Conservation (phyloP, 2,113 vertebrate genomes). For the Nothobranchius furzeri region DNA sequence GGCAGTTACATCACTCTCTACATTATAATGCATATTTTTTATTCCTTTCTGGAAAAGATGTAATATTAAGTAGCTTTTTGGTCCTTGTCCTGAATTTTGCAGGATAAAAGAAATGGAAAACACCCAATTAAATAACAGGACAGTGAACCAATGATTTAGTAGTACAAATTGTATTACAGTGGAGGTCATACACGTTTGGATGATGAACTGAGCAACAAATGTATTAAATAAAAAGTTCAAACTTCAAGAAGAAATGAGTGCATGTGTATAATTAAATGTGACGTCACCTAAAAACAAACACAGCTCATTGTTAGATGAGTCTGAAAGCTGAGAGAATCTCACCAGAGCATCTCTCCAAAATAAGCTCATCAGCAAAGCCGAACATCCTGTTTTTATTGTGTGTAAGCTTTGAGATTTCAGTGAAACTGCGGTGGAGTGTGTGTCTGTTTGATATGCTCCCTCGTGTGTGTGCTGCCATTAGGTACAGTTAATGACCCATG, state of each 20-base stretch:
- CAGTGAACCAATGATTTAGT: not conserved
- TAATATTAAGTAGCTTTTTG: slow-evolving; percentile 14
- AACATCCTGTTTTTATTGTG: slow-evolving; percentile 66
- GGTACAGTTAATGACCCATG: slow-evolving; percentile 72
- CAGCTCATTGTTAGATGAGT: not conserved
- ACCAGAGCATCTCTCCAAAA: too few relatives aligned
- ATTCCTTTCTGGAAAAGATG: slow-evolving; percentile 23
- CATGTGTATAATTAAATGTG: slow-evolving; percentile 3
- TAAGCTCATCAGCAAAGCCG: slow-evolving; percentile 23
- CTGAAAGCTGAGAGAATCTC: too few relatives aligned
- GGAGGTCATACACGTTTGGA: too few relatives aligned
- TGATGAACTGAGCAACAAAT: too few relatives aligned
- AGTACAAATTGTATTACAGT: not conserved
- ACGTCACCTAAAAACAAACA: slow-evolving; percentile 27
- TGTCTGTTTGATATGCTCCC: slow-evolving; percentile 64
- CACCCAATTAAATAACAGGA: not conserved
- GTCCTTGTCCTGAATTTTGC: not conserved
- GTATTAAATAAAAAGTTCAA: too few relatives aligned
- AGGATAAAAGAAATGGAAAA: not conserved
- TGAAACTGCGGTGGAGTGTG: slow-evolving; percentile 73
- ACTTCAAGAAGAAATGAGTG: not conserved
- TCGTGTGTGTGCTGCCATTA: slow-evolving; percentile 68
- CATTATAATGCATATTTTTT: not conserved
- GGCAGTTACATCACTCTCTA: slow-evolving; percentile 13
- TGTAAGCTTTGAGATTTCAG: slow-evolving; percentile 66